phyloP scores from a whole-genome alignment of 2,797 vertebrate genomes.

The Clarias fuscus region DNA sequence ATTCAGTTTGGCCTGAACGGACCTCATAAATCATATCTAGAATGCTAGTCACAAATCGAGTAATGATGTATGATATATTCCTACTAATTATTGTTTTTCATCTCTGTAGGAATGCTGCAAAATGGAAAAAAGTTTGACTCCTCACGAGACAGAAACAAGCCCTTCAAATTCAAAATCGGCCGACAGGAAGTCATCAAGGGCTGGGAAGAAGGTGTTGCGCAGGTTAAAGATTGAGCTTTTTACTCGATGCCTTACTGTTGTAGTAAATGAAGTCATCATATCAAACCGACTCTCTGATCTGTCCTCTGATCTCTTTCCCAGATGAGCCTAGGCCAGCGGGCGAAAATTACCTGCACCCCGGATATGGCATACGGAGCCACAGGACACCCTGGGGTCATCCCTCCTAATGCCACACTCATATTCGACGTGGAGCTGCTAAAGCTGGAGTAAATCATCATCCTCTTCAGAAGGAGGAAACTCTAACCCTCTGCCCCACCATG shows the following conservation, averaged over 20 bases:
- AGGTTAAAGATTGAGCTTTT: slow-evolving; percentile 74
- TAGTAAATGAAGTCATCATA: neutral
- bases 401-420: slow-evolving; percentile 94
- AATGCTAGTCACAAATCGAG: neutral
- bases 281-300: neutral
- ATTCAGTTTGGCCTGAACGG: too few relatives aligned
- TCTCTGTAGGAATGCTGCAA: slow-evolving; percentile 89
- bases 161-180: slow-evolving; percentile 96
- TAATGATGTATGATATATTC: neutral
- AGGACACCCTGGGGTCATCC: slow-evolving; percentile 97
- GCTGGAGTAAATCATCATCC: slow-evolving; percentile 81
- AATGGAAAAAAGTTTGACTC: slow-evolving; percentile 99
- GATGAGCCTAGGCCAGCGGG: slow-evolving; percentile 98
- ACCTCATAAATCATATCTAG: neutral
- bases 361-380: slow-evolving; percentile 95
- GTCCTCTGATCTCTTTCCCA: slow-evolving; percentile 58
- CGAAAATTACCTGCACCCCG: slow-evolving; percentile 96
- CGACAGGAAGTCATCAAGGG: slow-evolving; percentile 96
- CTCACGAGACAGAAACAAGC: slow-evolving; percentile 98
- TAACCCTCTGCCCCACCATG: slow-evolving; percentile 50
- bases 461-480: slow-evolving; percentile 52
- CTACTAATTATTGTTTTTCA: neutral
- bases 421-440: slow-evolving; percentile 98
- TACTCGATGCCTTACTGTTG: too few relatives aligned
- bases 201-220: slow-evolving; percentile 95